phyloP scores from a whole-genome alignment of 1,140 invertebrate genomes.

The Phymastichus coffea region DNA sequence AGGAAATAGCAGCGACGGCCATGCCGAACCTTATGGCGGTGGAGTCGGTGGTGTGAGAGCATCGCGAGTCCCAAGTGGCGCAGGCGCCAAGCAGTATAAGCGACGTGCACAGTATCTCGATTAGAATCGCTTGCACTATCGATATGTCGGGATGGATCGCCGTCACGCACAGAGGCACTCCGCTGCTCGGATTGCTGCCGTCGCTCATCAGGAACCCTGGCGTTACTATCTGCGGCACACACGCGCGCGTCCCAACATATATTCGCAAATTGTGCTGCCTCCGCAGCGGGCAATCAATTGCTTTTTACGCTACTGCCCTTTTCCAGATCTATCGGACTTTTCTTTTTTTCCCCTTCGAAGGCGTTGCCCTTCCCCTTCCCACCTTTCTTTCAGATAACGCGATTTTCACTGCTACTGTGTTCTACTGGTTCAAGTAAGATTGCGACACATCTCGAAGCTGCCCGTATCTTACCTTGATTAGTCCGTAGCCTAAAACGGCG shows the following conservation, averaged over 20 bases:
- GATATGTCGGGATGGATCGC: constrained; percentile 55
- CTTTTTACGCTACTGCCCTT: no score
- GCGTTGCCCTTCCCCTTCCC: no score
- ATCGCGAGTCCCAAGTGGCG: constrained; percentile 66
- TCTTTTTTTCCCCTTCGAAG: no score
- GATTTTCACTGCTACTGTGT: no score
- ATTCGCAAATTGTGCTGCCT: background rate
- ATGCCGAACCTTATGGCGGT: constrained; percentile 66
- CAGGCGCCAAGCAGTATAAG: constrained; percentile 65
- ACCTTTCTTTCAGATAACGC: no score
- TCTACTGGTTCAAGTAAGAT: no score
- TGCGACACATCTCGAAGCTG: no score
- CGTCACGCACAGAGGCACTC: constrained; percentile 61
- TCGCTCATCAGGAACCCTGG: constrained; percentile 47
- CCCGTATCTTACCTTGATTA: constrained; percentile 56
- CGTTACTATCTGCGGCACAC: constrained; percentile 54
- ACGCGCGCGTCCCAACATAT: no score
- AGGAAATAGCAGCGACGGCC: constrained; percentile 62
- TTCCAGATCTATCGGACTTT: no score
- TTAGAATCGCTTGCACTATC: constrained; percentile 54
- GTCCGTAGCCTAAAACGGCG: constrained; percentile 66
- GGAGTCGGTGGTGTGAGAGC: constrained; percentile 59
- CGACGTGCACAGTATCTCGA: constrained; percentile 63
- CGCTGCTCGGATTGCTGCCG: constrained; percentile 30
- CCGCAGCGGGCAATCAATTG: background rate